Base-by-base conservation (phyloP, 2,113 vertebrate genomes). In the Scalopus aquaticus region DNA sequence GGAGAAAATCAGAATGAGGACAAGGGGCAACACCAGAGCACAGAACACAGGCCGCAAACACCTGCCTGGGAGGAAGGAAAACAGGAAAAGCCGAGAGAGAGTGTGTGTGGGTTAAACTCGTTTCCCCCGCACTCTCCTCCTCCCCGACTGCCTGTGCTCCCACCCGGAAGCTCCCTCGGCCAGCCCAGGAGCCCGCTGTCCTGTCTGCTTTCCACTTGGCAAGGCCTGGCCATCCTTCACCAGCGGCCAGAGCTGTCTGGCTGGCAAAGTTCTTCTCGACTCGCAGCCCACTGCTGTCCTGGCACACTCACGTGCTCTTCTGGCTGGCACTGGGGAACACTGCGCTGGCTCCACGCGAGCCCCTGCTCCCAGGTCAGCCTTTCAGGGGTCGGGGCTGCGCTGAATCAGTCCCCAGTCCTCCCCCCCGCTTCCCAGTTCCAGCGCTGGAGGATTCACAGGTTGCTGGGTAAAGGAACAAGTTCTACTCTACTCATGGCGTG, bases 1-100 rank as follows among this genome's bases (percentile, higher is more conserved):
- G 95, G 95, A 81, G 95, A 83, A 78, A 87, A 65, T 3, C 0
- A 30, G 51, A 95, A 91, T 17, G 79, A 24, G 81, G 0, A 42
- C 0, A 72, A 70, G 51, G 80, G 46, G 67, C 6, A 24, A n/a
- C 4, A 19, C n/a, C 0, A 28, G 15, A 20, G 26, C 28, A 49
- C 28, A 30, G 49, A 72, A 69, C 1, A 26, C 5, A 54, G 32
- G 5, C 4, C 54, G 35, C 6, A 91, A 60, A 64, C 30, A 84
- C 13, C 32, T 0, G 72, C 7, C 2, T 5, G 15, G 69, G 70
- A 3, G 12, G 17, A 30, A 56, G 39, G 30, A 74, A 13, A 70
- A 24, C 11, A 51, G 32, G 19, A 39, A 35, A 77, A 24, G 46
- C 3, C 54, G 26, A 77, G 12, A 13, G 30, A 56, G 28, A 74